A percentile compares a stretch with the other conserved stretches of the same genome.
phyloP scores from a whole-genome alignment of 2,888 invertebrate species.

The Crossocerus cetratus region DNA sequence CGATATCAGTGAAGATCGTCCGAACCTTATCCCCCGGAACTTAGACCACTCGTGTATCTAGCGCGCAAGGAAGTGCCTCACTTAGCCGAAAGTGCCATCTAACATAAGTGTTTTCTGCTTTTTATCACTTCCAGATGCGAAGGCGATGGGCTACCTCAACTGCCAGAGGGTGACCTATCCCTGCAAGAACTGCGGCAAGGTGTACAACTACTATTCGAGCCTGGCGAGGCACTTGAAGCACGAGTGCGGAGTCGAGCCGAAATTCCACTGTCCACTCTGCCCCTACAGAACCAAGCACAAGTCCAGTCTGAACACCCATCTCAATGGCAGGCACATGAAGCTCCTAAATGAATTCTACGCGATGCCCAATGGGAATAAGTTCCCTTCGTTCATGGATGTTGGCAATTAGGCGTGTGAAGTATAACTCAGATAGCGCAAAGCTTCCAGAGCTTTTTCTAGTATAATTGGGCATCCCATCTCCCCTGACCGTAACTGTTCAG shows the following conservation, averaged over 20 bases:
- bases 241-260: constrained; percentile 79
- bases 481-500: too few species aligned
- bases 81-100: constrained; percentile 25
- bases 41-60: neutral
- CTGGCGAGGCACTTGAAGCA: constrained; percentile 76
- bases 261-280: constrained; percentile 77
- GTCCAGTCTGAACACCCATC: constrained; percentile 73
- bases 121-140: constrained; percentile 64
- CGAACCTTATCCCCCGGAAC: neutral
- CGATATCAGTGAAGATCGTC: neutral
- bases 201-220: constrained; percentile 75
- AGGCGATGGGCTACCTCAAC: constrained; percentile 52
- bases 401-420: constrained; percentile 31
- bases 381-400: constrained; percentile 41
- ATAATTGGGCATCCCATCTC: neutral
- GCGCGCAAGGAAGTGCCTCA: constrained; percentile 28
- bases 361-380: constrained; percentile 59
- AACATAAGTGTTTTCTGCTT: constrained; percentile 41
- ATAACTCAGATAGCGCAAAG: neutral
- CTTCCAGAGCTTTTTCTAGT: neutral
- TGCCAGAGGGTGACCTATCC: constrained; percentile 66
- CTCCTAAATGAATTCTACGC: constrained; percentile 62
- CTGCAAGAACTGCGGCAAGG: constrained; percentile 78
- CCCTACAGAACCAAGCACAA: constrained; percentile 74
- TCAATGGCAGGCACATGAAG: constrained; percentile 73